Evolutionary conservation across 2,113 vertebrate species (phyloP), one percentile per base, ranked within the genome.

Genomic region (Hassar affinis): DNA sequence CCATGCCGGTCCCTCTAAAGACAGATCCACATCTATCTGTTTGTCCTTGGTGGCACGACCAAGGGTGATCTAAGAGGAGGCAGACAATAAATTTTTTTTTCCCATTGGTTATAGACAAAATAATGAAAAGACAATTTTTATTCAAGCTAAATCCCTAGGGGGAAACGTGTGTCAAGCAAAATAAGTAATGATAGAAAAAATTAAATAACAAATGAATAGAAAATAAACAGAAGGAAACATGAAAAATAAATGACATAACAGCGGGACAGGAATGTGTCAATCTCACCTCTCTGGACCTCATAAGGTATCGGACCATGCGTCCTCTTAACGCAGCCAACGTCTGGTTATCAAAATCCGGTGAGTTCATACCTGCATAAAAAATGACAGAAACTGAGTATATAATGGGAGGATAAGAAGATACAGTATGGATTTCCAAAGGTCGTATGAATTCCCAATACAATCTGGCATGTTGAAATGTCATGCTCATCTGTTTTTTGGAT

Each of bases 31-130:
- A 0, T 98, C 97, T 11, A 98, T 98, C 90, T 98, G 97, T 90
- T 97, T 98, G 90, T 98, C 97, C 92, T 98, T 98, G 20, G 97
- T 98, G 8, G 97, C 97, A 89, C 97, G 94, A 68, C 97, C 97
- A 86, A 98, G 88, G 0, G 97, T 98, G 81, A 98, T 98, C 97
- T 98, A 88, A 77, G 81, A 79, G 49, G 52, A 42, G 3, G 30
- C 47, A 77, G 35, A 82, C 6, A 42, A 20, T 11, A 1, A 12
- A 20, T n/a, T 62, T 57, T 25, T 72, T 57, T 52, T 33, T n/a
- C n/a, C n/a, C 49, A 52, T 18, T 22, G 42, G 1, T 54, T 20
- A 80, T 8, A 49, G 51, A 15, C 38, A 2, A 45, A 71, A 38
- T 17, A 51, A 57, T 15, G 10, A 15, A 69, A 69, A 71, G 9